These are phyloP conservation scores for Oscheius sp. DNA, from an alignment of 1,140 invertebrate species.

Conservation along the genomic window DNA sequence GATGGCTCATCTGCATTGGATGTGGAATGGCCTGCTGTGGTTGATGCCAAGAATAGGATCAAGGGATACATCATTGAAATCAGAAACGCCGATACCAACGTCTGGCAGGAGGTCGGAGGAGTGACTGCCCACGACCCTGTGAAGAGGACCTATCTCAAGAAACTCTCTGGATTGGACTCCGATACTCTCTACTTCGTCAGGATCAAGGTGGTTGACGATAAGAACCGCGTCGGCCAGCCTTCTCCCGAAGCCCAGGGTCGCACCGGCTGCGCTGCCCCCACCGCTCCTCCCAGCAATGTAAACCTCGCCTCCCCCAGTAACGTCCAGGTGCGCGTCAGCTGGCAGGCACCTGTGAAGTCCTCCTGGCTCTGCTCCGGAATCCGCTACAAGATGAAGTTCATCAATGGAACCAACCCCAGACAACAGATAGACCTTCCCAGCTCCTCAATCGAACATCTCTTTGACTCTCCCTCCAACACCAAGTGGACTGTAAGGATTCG, in stretches of 20 bases:
- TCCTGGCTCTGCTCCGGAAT: constrained; percentile 57
- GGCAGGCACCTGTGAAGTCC: constrained; percentile 54
- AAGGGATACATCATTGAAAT: constrained; percentile 59
- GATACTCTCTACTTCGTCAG: constrained; percentile 60
- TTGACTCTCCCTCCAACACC: constrained; percentile 57
- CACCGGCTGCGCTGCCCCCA: constrained; percentile 58
- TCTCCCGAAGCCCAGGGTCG: constrained; percentile 59
- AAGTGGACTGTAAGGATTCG: constrained; percentile 53
- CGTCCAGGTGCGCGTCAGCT: constrained; percentile 53
- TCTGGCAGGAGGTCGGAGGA: constrained; percentile 51
- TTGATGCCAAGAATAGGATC: constrained; percentile 54
- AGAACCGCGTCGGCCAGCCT: constrained; percentile 50
- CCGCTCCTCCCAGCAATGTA: constrained; percentile 54
- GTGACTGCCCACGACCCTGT: constrained; percentile 53
- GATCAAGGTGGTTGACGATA: constrained; percentile 57
- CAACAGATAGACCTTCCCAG: constrained; percentile 43
- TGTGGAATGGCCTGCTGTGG: constrained; percentile 58
- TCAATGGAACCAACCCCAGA: constrained; percentile 34
- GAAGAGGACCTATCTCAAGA: constrained; percentile 49
- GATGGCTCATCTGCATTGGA: constrained; percentile 55
- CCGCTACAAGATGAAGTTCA: constrained; percentile 38
- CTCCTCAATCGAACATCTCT: constrained; percentile 46
- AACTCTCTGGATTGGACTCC: constrained; percentile 50
- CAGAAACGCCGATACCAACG: constrained; percentile 48
- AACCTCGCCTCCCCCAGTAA: constrained; percentile 52